Conservation (phyloP, 2,113 vertebrate species). For the Eclectus roratus region DNA sequence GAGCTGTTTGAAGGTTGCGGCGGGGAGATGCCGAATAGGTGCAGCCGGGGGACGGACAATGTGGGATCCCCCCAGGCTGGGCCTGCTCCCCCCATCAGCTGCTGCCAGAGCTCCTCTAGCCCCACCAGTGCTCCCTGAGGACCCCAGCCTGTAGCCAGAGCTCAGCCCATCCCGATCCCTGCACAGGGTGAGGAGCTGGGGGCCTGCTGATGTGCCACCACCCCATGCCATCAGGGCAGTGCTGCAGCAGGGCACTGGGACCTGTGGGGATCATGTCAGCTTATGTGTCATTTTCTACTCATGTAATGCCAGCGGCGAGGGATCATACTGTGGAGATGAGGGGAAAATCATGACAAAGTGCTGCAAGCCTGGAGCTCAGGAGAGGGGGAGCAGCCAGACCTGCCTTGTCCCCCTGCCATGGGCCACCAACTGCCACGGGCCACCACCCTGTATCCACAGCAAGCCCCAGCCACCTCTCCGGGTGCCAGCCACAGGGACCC, state of each 20-base stretch:
- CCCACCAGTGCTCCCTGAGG: neutral
- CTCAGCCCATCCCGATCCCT: neutral
- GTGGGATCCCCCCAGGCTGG: neutral
- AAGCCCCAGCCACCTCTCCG: neutral
- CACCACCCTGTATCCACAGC: neutral
- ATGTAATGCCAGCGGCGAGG: neutral
- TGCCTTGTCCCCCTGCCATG: rapidly evolving
- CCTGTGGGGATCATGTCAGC: neutral
- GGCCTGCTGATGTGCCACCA: neutral
- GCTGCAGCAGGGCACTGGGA: neutral
- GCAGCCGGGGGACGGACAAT: rapidly evolving
- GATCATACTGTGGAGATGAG: neutral
- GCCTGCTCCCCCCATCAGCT: neutral
- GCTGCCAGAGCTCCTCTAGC: neutral
- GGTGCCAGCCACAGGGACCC: neutral
- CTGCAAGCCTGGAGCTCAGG: neutral
- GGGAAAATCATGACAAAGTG: neutral
- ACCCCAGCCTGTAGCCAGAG: rapidly evolving
- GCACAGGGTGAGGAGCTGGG: neutral
- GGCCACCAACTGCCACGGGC: neutral
- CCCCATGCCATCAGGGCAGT: rapidly evolving
- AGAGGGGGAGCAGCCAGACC: neutral
- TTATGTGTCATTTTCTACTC: neutral
- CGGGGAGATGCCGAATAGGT: rapidly evolving
- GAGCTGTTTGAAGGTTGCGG: neutral